A percentile compares a stretch with the other conserved stretches of the same genome.
Conservation (phyloP, 1,140 invertebrate species). For the Macrotrachela quadricornifera region DNA sequence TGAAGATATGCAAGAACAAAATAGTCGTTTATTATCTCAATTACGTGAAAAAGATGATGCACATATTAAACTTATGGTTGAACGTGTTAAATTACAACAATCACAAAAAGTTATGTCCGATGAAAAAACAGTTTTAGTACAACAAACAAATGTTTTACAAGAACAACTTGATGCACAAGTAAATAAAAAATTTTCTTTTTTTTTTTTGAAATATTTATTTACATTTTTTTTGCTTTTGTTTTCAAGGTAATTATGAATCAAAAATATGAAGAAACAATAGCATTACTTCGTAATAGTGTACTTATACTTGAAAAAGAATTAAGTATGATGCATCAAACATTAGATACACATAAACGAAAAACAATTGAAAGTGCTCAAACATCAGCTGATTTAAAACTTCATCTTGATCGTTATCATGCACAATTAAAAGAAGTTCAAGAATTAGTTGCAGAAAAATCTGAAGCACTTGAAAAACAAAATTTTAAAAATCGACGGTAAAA, state of each 20-base stretch:
- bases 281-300: too few relatives aligned
- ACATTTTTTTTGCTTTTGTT: background rate
- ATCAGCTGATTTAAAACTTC: conserved; percentile 82
- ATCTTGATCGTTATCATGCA: conserved; percentile 71
- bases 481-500: conserved; percentile 69
- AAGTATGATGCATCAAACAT: conserved; percentile 32
- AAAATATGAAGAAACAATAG: too few relatives aligned
- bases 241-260: background rate
- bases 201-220: background rate
- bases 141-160: conserved; percentile 66
- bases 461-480: conserved; percentile 73
- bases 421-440: conserved; percentile 91
- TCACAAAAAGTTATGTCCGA: conserved; percentile 76
- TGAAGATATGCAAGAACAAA: conserved; percentile 90
- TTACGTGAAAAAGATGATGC: conserved; percentile 91
- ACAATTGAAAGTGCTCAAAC: conserved; percentile 52
- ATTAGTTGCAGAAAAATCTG: conserved; percentile 83
- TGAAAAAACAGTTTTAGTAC: conserved; percentile 68
- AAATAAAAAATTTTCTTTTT: conserved; percentile 45
- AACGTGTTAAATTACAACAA: conserved; percentile 86
- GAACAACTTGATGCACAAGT: conserved; percentile 85
- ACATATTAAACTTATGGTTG: conserved; percentile 97
- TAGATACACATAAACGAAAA: conserved; percentile 93
- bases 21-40: conserved; percentile 80
- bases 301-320: too few relatives aligned